A percentile compares a stretch with the other conserved stretches of the same genome.
These are phyloP conservation scores for Cheilosia grossa DNA, from an alignment of 2,888 invertebrate species.

Conservation along the genomic window DNA sequence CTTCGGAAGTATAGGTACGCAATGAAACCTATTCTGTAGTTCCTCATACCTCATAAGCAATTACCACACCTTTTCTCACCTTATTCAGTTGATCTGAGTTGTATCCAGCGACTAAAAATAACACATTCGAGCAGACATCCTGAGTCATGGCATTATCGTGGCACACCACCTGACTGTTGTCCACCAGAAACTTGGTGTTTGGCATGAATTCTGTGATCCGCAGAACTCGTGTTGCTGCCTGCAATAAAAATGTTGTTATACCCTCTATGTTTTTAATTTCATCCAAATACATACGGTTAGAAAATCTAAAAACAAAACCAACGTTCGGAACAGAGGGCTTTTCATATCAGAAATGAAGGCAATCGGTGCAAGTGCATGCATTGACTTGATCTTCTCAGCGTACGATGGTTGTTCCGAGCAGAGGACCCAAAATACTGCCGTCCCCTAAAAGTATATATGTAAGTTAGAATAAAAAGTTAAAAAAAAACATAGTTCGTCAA, in stretches of 20 bases:
- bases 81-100: constrained; percentile 85
- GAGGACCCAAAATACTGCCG: constrained; percentile 85
- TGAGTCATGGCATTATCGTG: constrained; percentile 84
- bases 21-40: background rate
- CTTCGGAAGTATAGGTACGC: background rate
- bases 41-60: background rate
- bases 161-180: constrained; percentile 83
- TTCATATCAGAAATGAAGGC: constrained; percentile 84
- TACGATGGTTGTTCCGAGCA: constrained; percentile 84
- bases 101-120: constrained; percentile 86
- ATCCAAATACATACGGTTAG: constrained; percentile 78
- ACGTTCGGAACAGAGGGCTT: constrained; percentile 83
- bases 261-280: background rate
- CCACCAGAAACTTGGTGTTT: constrained; percentile 81
- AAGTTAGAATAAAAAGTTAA: background rate
- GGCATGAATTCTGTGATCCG: constrained; percentile 83
- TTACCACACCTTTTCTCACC: constrained; percentile 80
- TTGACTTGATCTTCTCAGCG: constrained; percentile 84
- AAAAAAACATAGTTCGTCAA: background rate
- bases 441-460: constrained; percentile 84
- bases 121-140: constrained; percentile 85
- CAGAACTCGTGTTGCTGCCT: constrained; percentile 82
- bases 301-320: constrained; percentile 81
- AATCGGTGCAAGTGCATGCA: constrained; percentile 86
- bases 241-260: constrained; percentile 23